A percentile compares a stretch with the other conserved stretches of the same genome.
These are phyloP conservation scores for Sebastes minor DNA, from an alignment of 2,797 vertebrate species.

Conservation along the genomic window DNA sequence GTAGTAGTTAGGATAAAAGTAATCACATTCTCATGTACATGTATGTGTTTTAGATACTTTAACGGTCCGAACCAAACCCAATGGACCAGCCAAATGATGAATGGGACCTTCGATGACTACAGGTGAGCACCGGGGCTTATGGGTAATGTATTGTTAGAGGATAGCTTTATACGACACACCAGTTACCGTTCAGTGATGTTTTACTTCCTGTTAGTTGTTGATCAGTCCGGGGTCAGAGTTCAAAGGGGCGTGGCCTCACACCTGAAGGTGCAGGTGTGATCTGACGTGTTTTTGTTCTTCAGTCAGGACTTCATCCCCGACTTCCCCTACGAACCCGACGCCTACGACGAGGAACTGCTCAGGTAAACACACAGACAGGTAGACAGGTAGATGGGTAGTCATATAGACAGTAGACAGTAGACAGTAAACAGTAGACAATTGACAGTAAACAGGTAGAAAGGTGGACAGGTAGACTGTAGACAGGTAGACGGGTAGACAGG, in stretches of 20 bases:
- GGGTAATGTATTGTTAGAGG: slow-evolving; percentile 11
- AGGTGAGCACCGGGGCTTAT: slow-evolving; percentile 68
- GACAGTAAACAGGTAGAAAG: too few relatives aligned
- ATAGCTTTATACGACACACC: background rate
- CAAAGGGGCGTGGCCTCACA: background rate
- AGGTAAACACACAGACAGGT: slow-evolving; percentile 69
- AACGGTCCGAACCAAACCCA: slow-evolving; percentile 79
- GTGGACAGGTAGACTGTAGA: too few relatives aligned
- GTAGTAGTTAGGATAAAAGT: background rate
- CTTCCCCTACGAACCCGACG: slow-evolving; percentile 70
- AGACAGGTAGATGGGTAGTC: too few relatives aligned
- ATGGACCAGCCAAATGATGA: slow-evolving; percentile 85
- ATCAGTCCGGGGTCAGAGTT: background rate
- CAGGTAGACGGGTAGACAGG: too few relatives aligned
- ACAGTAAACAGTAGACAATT: too few relatives aligned
- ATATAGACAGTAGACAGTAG: too few relatives aligned
- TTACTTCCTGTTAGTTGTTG: background rate
- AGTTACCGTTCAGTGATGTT: background rate
- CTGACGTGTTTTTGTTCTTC: slow-evolving; percentile 49
- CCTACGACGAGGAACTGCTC: slow-evolving; percentile 73
- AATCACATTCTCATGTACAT: background rate
- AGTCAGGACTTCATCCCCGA: slow-evolving; percentile 80
- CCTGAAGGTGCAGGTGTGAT: background rate
- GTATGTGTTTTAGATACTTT: slow-evolving; percentile 78
- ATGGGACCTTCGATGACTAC: slow-evolving; percentile 86